These are phyloP conservation scores for Willowsia nigromaculata DNA, from an alignment of 2,888 invertebrate genomes.

Conservation along the genomic window DNA sequence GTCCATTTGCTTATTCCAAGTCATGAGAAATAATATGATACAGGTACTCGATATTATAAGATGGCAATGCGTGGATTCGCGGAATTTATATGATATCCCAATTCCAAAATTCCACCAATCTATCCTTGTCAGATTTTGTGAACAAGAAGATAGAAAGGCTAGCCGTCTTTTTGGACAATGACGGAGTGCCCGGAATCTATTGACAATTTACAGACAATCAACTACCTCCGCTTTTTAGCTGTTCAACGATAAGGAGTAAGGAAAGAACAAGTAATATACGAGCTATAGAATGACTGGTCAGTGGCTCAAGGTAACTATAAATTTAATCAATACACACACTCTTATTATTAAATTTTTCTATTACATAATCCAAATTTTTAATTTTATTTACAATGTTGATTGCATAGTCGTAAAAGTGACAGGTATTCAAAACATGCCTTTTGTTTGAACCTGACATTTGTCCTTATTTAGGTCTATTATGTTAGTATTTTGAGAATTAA, in stretches of 20 bases:
- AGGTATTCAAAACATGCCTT: background rate
- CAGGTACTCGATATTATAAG: background rate
- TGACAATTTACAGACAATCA: background rate
- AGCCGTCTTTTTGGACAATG: background rate
- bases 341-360: too few relatives aligned
- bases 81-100: background rate
- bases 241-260: too few relatives aligned
- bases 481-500: background rate
- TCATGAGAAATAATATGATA: background rate
- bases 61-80: background rate
- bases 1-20: background rate
- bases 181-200: background rate
- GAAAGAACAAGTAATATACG: too few relatives aligned
- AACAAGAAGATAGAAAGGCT: background rate
- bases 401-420: background rate
- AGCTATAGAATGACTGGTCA: too few relatives aligned
- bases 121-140: background rate
- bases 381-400: background rate
- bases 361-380: too few relatives aligned
- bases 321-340: too few relatives aligned
- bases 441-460: background rate
- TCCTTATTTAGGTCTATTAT: background rate
- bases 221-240: background rate
- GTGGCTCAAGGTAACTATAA: too few relatives aligned
- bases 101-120: background rate